Evolutionary conservation across 2,888 invertebrate species (phyloP), one percentile per base, ranked within the genome.

Genomic region (Drosophila yooni): DNA sequence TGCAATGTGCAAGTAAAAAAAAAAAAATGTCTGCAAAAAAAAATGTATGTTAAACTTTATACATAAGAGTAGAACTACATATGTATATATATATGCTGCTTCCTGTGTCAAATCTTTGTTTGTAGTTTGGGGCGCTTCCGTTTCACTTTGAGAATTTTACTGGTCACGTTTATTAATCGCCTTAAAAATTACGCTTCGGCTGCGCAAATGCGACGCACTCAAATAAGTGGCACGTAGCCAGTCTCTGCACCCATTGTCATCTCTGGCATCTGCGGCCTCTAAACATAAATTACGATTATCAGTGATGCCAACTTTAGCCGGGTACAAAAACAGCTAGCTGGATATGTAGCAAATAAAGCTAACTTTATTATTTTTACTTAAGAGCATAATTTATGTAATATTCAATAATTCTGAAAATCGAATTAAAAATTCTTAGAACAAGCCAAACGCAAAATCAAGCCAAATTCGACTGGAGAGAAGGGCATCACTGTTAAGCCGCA

Each of bases 111-210:
- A 38, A 38, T 50, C 66, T 66, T 34, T 65, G 13, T 31, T 62
- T 72, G 54, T 54, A 60, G 40, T 48, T 34, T 50, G 48, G 56
- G 48, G 18, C 68, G 64, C 64, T 77, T 81, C 84, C 74, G 71
- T 70, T 81, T 63, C 60, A 51, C 38, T 76, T 62, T 43, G 33
- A 73, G 61, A 78, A 82, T 70, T 76, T 67, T 64, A 65, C 83
- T 70, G 83, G 86, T 89, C 85, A 80, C 88, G 90, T 82, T 89
- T 77, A 73, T 76, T 88, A 89, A 85, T 89, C 85, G 88, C 88
- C 80, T 89, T 89, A 88, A 73, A 74, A 59, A 56, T 63, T 69
- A 38, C 50, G 38, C 65, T 56, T 53, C 51, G 52, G 25, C 71
- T 78, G 83, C 75, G 72, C 70, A 83, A 84, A 84, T 76, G 76